phyloP scores from a whole-genome alignment of 2,113 vertebrate species.

The Nymphicus hollandicus region DNA sequence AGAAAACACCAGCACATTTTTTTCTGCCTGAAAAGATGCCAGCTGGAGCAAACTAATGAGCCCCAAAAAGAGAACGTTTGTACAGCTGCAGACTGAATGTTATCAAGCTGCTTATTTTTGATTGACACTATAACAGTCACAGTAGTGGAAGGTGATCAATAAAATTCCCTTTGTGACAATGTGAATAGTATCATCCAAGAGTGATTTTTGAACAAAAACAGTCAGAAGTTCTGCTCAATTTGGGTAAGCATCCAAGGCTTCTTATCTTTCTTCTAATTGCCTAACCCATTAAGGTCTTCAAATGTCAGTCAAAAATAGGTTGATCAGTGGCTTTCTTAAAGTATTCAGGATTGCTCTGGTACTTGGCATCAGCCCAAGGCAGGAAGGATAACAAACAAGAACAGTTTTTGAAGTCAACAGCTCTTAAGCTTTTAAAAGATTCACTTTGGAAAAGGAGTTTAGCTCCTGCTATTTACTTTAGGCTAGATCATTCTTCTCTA shows the following conservation, averaged over 20 bases:
- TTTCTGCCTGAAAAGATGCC: conserved; percentile 3
- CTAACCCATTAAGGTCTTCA: background rate
- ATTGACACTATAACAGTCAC: conserved; percentile 13
- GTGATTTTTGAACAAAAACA: background rate
- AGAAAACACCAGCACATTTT: background rate
- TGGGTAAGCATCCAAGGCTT: background rate
- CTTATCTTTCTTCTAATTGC: background rate
- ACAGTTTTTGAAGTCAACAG: background rate
- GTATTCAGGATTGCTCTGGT: background rate
- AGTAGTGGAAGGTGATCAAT: conserved; percentile 12
- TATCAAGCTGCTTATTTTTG: conserved; percentile 25
- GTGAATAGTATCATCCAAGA: background rate
- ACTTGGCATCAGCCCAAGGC: background rate
- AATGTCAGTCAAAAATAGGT: background rate
- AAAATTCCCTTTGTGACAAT: conserved; percentile 6
- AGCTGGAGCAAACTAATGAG: conserved; percentile 46
- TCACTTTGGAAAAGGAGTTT: background rate
- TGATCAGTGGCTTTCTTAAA: background rate
- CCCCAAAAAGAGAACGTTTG: conserved; percentile 21
- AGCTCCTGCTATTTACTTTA: background rate
- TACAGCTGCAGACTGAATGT: conserved; percentile 42
- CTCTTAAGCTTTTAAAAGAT: background rate
- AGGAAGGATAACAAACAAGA: background rate
- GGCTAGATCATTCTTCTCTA: background rate
- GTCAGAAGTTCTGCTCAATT: background rate